Evolutionary conservation across 2,797 vertebrate genomes (phyloP).

Genomic region (Anisognathus igniventris): DNA sequence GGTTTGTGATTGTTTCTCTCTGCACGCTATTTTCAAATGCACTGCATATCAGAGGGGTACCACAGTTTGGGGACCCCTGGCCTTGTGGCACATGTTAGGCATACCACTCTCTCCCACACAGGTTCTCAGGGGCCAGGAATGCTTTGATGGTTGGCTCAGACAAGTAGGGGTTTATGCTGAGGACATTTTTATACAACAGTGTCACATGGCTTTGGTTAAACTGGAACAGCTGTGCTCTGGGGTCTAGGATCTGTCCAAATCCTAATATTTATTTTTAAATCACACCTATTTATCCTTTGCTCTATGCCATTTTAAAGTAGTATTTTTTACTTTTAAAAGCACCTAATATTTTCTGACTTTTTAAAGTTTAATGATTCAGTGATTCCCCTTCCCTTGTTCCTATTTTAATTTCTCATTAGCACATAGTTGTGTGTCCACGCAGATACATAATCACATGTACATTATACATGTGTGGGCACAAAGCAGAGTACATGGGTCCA

Average conservation of each 20-base stretch:
- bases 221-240: not conserved
- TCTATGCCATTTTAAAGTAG: not conserved
- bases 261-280: not conserved
- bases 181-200: not conserved
- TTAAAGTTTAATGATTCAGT: not conserved
- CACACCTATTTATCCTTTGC: not conserved
- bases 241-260: not conserved
- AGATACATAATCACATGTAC: not conserved
- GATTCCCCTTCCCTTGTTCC: not conserved
- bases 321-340: not conserved
- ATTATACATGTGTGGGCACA: not conserved
- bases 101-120: not conserved
- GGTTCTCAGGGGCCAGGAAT: not conserved
- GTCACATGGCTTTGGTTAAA: not conserved
- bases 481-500: not conserved
- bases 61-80: not conserved
- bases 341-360: not conserved
- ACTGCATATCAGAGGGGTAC: not conserved
- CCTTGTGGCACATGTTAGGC: not conserved
- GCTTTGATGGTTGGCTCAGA: not conserved
- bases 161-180: not conserved
- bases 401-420: not conserved
- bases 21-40: not conserved
- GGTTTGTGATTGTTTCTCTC: not conserved
- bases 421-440: not conserved